Conservation (phyloP, 2,797 vertebrate genomes). For the Dryobates pubescens region DNA sequence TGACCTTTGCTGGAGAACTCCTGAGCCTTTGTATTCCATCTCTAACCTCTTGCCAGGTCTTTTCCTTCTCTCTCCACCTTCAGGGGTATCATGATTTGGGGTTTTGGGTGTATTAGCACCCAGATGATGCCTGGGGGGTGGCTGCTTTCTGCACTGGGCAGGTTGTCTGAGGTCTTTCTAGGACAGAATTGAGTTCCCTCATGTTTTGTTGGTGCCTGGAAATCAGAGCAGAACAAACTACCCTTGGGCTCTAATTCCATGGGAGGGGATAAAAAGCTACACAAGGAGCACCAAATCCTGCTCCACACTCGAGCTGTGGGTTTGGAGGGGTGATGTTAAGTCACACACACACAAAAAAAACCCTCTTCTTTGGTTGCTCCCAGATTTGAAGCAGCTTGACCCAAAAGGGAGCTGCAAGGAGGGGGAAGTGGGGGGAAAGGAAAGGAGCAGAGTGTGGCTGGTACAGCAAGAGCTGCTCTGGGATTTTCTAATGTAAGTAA, state of each 20-base stretch:
- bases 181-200: neutral
- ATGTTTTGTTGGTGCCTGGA: neutral
- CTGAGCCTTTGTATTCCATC: neutral
- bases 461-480: neutral
- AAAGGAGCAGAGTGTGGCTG: rapidly evolving
- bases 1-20: neutral
- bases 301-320: rapidly evolving
- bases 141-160: neutral
- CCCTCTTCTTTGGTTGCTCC: rapidly evolving
- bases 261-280: neutral
- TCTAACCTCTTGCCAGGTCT: rapidly evolving
- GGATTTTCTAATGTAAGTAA: conserved; percentile 17
- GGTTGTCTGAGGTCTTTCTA: too few species aligned
- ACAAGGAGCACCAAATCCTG: rapidly evolving
- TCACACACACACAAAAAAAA: too few species aligned
- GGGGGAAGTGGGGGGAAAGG: neutral
- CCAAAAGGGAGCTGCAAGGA: neutral
- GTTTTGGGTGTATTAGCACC: neutral
- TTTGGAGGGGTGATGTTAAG: rapidly evolving
- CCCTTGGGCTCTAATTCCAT: rapidly evolving
- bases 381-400: neutral
- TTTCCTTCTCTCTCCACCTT: neutral
- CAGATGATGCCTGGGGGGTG: rapidly evolving
- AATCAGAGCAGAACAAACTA: neutral
- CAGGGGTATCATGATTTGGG: neutral